These are phyloP conservation scores for Polypedilum vanderplanki DNA, from an alignment of 1,140 invertebrate species.

Conservation along the genomic window DNA sequence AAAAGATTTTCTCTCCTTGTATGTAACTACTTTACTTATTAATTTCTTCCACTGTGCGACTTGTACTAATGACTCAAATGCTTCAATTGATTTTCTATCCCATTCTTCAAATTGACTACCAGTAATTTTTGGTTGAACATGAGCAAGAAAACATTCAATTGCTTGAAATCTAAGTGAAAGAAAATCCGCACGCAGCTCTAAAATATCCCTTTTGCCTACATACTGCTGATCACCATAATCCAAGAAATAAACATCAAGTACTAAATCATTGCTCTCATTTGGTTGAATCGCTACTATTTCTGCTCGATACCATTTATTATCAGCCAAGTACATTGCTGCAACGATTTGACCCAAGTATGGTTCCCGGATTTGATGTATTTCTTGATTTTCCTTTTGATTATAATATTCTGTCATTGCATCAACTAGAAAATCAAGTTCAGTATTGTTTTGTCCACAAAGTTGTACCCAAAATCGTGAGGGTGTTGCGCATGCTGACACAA, in stretches of 20 bases:
- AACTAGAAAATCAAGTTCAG: constrained; percentile 64
- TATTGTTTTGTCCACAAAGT: constrained; percentile 59
- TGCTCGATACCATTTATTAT: constrained; percentile 61
- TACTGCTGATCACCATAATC: constrained; percentile 74
- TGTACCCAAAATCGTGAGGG: constrained; percentile 79
- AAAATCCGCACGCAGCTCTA: constrained; percentile 65
- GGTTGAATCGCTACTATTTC: constrained; percentile 52
- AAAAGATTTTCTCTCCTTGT: constrained; percentile 47
- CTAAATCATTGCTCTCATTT: constrained; percentile 48
- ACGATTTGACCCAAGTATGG: constrained; percentile 66
- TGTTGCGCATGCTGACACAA: constrained; percentile 70
- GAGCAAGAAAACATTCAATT: constrained; percentile 69
- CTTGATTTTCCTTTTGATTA: constrained; percentile 52
- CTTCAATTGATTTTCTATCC: constrained; percentile 57
- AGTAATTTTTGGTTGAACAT: constrained; percentile 51
- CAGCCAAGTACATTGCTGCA: constrained; percentile 65
- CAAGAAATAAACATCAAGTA: constrained; percentile 64
- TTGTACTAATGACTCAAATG: constrained; percentile 58
- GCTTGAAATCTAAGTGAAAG: constrained; percentile 62
- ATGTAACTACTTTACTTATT: constrained; percentile 58
- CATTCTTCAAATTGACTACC: constrained; percentile 46
- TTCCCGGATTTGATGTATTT: constrained; percentile 50
- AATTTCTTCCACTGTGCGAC: constrained; percentile 59
- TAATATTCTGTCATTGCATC: constrained; percentile 75
- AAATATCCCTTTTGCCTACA: constrained; percentile 53